Evolutionary conservation across 2,113 vertebrate genomes (phyloP).

Genomic region (Zeus faber): DNA sequence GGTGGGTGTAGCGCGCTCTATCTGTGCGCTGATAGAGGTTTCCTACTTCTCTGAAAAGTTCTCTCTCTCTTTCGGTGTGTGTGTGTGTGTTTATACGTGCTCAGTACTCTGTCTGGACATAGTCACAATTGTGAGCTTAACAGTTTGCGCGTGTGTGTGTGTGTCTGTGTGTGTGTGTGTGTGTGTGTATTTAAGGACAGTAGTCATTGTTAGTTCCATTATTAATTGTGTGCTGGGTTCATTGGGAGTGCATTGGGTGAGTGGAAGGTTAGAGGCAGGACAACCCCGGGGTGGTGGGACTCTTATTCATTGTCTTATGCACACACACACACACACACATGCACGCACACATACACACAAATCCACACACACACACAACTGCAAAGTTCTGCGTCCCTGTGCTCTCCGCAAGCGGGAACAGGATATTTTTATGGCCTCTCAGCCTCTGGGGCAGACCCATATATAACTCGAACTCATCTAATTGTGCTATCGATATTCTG

Average conservation of each 20-base stretch:
- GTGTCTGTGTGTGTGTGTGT: slow-evolving; percentile 12
- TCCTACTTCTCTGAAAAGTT: slow-evolving; percentile 37
- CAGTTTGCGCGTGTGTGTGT: slow-evolving; percentile 3
- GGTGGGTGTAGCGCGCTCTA: not conserved
- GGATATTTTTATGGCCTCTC: slow-evolving; percentile 55
- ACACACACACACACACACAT: slow-evolving; percentile 21
- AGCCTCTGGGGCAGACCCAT: slow-evolving; percentile 41
- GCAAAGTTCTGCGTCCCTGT: slow-evolving; percentile 23
- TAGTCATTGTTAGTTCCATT: slow-evolving; percentile 66
- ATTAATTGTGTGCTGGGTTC: slow-evolving; percentile 72
- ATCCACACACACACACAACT: slow-evolving; percentile 19
- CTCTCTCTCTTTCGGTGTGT: not conserved
- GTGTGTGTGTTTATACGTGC: not conserved
- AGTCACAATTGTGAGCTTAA: not conserved
- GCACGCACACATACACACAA: slow-evolving; percentile 17
- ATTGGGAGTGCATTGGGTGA: slow-evolving; percentile 70
- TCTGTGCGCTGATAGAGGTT: not conserved
- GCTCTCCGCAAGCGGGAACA: slow-evolving; percentile 31
- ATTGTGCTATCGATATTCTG: slow-evolving; percentile 42
- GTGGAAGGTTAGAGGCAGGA: slow-evolving; percentile 60
- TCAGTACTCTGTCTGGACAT: not conserved
- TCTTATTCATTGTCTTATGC: slow-evolving; percentile 54
- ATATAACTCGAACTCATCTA: slow-evolving; percentile 50
- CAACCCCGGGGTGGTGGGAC: slow-evolving; percentile 56
- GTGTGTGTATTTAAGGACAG: slow-evolving; percentile 23